Conservation (phyloP, 2,888 invertebrate genomes). For the Ypsolopha sequella region DNA sequence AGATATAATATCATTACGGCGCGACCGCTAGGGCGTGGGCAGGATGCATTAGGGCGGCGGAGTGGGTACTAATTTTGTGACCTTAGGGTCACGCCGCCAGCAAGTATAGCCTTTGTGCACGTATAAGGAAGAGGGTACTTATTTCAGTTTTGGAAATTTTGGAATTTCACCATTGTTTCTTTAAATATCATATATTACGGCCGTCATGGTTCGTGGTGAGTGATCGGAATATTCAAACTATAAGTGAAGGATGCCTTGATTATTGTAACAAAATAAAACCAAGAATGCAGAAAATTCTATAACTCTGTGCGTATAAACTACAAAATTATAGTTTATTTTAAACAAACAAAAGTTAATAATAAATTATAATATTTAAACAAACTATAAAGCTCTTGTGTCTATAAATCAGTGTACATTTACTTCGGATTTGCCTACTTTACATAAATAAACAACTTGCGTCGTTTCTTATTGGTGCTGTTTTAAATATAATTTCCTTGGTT, state of each 20-base stretch:
- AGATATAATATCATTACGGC: slow-evolving; percentile 8
- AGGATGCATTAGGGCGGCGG: slow-evolving; percentile 6
- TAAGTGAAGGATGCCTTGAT: too few relatives aligned
- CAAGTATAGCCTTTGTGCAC: not conserved
- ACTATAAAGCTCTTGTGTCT: too few relatives aligned
- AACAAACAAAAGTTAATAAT: too few relatives aligned
- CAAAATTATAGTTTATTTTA: too few relatives aligned
- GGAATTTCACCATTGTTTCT: not conserved
- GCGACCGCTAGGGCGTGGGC: slow-evolving; percentile 10
- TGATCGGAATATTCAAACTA: too few relatives aligned
- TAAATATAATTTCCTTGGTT: not conserved
- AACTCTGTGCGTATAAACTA: too few relatives aligned
- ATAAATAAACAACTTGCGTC: not conserved
- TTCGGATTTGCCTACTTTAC: not conserved
- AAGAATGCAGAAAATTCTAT: too few relatives aligned
- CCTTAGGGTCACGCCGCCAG: slow-evolving; percentile 14
- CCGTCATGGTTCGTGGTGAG: too few relatives aligned
- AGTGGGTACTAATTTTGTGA: slow-evolving; percentile 18
- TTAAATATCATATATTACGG: not conserved
- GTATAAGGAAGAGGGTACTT: not conserved
- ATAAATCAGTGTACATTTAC: not conserved
- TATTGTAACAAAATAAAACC: too few relatives aligned
- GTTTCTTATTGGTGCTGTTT: not conserved
- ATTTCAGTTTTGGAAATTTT: not conserved
- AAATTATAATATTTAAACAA: too few relatives aligned